phyloP scores from a whole-genome alignment of 2,888 invertebrate genomes.

The Microdon myrmicae region DNA sequence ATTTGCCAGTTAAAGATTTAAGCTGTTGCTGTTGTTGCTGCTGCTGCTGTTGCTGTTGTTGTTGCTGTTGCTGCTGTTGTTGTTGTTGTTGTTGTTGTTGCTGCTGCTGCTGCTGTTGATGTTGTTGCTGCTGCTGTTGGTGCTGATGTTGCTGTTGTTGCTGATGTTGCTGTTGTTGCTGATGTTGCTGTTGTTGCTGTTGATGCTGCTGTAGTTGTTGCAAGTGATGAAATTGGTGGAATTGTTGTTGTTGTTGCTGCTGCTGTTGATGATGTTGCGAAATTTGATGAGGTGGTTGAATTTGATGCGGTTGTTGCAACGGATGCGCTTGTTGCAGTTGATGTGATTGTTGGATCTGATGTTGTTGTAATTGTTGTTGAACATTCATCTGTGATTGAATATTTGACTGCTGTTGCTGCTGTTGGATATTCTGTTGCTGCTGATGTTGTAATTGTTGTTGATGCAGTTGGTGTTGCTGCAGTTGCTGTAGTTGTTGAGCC shows the following conservation, averaged over 20 bases:
- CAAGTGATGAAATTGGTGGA: too few species aligned
- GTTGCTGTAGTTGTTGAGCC: slow-evolving; percentile 9
- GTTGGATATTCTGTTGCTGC: slow-evolving; percentile 28
- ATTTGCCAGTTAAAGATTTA: slow-evolving; percentile 12
- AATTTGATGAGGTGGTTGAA: slow-evolving; percentile 5
- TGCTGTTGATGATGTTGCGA: slow-evolving; percentile 23
- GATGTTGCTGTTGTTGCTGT: slow-evolving; percentile 21
- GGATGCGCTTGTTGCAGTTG: slow-evolving; percentile 34
- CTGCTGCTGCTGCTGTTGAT: slow-evolving; percentile 7
- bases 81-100: slow-evolving; percentile 21
- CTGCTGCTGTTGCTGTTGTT: neutral
- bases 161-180: too few species aligned
- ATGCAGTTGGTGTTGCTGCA: slow-evolving; percentile 53
- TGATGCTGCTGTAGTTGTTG: too few species aligned
- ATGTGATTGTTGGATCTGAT: slow-evolving; percentile 24
- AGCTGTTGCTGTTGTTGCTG: slow-evolving; percentile 18
- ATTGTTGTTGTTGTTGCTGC: slow-evolving; percentile 13
- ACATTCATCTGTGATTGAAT: slow-evolving; percentile 29
- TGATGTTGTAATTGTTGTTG: slow-evolving; percentile 27
- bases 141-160: slow-evolving; percentile 17
- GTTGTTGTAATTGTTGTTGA: slow-evolving; percentile 43
- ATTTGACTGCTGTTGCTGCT: slow-evolving; percentile 36
- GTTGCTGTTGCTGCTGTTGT: slow-evolving; percentile 18
- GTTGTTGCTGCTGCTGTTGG: slow-evolving; percentile 22
- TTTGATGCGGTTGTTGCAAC: neutral